phyloP scores from a whole-genome alignment of 2,113 vertebrate genomes.

The Jaculus jaculus region DNA sequence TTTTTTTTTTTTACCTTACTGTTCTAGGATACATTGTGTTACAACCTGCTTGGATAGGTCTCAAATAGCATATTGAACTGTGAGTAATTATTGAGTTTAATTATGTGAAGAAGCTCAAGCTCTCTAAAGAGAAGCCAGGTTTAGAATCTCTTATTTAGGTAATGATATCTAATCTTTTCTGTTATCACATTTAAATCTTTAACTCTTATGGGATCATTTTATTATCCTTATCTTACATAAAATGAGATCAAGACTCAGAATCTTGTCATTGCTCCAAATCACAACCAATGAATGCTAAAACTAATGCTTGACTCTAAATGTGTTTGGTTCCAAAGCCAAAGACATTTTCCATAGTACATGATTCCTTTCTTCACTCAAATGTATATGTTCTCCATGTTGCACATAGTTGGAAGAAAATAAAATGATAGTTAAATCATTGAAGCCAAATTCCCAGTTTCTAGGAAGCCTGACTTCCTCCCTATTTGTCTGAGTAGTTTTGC shows the following conservation, averaged over 20 bases:
- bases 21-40: not conserved
- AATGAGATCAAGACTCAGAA: not conserved
- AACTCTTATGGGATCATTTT: not conserved
- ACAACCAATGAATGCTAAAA: not conserved
- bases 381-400: fast-evolving
- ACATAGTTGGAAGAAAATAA: not conserved
- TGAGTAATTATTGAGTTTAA: not conserved
- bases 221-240: not conserved
- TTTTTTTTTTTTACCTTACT: not conserved
- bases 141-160: not conserved
- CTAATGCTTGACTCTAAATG: not conserved
- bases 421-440: not conserved
- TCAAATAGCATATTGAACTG: not conserved
- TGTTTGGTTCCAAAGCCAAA: not conserved
- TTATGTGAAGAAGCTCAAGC: fast-evolving
- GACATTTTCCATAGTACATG: fast-evolving
- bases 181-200: not conserved
- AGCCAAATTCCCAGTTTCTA: too few relatives aligned
- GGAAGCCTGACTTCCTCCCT: too few relatives aligned
- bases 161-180: not conserved
- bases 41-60: not conserved
- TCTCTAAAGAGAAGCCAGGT: not conserved
- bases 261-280: not conserved
- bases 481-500: fast-evolving
- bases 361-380: not conserved